A percentile compares a stretch with the other conserved stretches of the same genome.
Evolutionary conservation across 2,797 vertebrate species (phyloP).

Genomic region (Ataeniobius toweri): DNA sequence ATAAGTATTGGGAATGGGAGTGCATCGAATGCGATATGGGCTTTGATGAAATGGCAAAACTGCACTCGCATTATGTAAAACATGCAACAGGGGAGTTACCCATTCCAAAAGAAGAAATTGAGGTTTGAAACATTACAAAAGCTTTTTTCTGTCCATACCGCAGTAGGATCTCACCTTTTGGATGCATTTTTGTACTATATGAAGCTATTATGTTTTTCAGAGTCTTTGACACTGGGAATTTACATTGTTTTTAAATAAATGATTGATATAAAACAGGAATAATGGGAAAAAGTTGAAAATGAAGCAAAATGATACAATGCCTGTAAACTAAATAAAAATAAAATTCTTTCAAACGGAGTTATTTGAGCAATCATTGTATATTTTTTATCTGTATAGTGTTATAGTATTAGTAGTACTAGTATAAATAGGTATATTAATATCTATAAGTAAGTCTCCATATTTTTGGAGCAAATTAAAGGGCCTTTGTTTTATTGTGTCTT

Average conservation of each 20-base stretch:
- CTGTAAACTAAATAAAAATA: not conserved
- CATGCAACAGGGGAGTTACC: slow-evolving; percentile 77
- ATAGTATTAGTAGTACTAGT: not conserved
- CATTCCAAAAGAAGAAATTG: slow-evolving; percentile 20
- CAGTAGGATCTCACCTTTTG: not conserved
- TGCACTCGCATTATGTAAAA: slow-evolving; percentile 77
- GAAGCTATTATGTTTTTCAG: not conserved
- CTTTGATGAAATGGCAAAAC: slow-evolving; percentile 66
- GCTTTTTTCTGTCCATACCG: not conserved
- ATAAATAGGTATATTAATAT: not conserved
- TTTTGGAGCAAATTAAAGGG: no score
- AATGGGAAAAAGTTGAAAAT: not conserved
- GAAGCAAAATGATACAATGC: not conserved
- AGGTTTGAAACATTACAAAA: slow-evolving; percentile 12
- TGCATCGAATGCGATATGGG: slow-evolving; percentile 74
- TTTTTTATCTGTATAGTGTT: not conserved
- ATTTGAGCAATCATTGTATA: not conserved
- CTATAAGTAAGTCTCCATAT: no score
- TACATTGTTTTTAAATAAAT: not conserved
- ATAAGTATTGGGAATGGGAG: slow-evolving; percentile 64
- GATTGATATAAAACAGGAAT: not conserved
- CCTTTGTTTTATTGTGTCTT: not conserved
- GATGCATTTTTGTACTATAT: not conserved
- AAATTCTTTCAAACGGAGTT: not conserved
- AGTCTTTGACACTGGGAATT: not conserved